These are phyloP conservation scores for Lepidocyrtoides sp. DNA, from an alignment of 2,888 invertebrate species.

Conservation along the genomic window DNA sequence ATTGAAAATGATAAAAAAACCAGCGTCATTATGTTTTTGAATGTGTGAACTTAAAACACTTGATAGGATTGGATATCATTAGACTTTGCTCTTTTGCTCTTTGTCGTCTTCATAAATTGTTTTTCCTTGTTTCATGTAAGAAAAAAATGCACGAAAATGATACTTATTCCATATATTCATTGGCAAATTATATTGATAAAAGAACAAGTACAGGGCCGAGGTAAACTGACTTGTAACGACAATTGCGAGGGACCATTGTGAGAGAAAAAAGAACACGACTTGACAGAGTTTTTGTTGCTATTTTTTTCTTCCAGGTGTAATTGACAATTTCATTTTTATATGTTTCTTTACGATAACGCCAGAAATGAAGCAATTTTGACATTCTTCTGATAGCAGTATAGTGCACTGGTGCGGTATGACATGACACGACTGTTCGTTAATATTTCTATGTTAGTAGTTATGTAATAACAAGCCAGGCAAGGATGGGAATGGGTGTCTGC, in stretches of 20 bases:
- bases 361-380: not conserved
- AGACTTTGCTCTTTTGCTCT: not conserved
- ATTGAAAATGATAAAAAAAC: not conserved
- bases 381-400: not conserved
- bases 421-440: not conserved
- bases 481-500: conserved; percentile 29
- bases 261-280: not conserved
- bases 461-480: conserved; percentile 24
- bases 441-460: conserved; percentile 11
- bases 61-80: not conserved
- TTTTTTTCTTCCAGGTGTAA: not conserved
- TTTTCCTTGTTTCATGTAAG: not conserved
- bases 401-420: too few species aligned
- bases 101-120: not conserved
- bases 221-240: not conserved
- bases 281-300: not conserved
- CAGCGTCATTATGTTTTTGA: not conserved
- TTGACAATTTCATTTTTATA: conserved; percentile 6
- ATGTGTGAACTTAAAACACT: conserved; percentile 9
- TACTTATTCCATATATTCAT: not conserved
- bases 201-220: conserved; percentile 38
- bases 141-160: not conserved
- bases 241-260: not conserved
- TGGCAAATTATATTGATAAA: not conserved
- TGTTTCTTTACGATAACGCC: conserved; percentile 26